phyloP scores from a whole-genome alignment of 2,797 vertebrate species.

The Streptopelia turtur region DNA sequence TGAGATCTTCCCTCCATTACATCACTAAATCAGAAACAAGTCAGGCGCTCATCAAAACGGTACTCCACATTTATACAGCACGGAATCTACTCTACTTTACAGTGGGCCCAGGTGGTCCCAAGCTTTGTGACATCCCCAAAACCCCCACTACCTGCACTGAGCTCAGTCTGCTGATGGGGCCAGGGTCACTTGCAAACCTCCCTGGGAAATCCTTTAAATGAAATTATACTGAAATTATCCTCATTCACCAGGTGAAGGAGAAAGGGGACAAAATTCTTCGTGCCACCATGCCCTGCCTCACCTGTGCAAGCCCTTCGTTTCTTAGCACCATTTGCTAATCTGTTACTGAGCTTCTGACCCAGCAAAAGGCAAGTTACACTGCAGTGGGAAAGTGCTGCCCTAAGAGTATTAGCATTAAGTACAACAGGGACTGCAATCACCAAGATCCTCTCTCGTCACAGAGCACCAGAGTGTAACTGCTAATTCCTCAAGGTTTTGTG shows the following conservation, averaged over 20 bases:
- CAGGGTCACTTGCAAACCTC: background rate
- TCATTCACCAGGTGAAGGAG: background rate
- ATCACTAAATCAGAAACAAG: background rate
- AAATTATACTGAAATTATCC: background rate
- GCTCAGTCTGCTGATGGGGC: background rate
- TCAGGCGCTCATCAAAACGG: background rate
- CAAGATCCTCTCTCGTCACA: background rate
- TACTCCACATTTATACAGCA: background rate
- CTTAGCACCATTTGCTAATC: background rate
- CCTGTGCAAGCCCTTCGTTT: background rate
- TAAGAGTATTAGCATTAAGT: background rate
- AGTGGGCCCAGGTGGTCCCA: background rate
- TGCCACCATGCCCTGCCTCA: background rate
- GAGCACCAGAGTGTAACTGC: background rate
- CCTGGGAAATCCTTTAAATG: background rate
- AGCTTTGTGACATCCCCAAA: background rate
- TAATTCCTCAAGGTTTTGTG: background rate
- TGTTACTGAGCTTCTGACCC: background rate
- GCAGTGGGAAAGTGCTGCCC: background rate
- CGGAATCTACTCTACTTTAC: background rate
- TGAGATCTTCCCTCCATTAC: background rate
- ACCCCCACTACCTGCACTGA: background rate
- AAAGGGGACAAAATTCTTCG: background rate
- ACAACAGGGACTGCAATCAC: background rate
- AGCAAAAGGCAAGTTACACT: background rate